These are phyloP conservation scores for Montipora sp. DNA, from an alignment of 64 coral and sea anemone genomes.

Conservation along the genomic window DNA sequence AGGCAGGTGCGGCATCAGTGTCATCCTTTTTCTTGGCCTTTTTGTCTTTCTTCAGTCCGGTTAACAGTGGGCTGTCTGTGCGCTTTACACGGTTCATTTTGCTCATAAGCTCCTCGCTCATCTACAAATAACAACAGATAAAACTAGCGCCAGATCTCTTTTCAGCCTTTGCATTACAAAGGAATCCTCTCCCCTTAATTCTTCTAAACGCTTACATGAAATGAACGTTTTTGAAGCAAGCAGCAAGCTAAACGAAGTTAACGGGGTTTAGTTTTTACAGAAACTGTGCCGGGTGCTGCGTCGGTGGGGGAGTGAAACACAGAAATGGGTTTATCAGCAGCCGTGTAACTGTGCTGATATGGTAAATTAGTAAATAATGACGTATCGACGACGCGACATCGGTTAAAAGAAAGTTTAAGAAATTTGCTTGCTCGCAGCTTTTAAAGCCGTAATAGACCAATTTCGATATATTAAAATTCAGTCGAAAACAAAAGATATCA, in stretches of 20 bases:
- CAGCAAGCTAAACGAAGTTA: neutral
- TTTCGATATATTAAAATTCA: too few relatives aligned
- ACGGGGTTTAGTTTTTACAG: too few relatives aligned
- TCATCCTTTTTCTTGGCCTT: conserved; percentile 39
- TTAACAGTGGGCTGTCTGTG: conserved; percentile 65
- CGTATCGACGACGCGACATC: too few relatives aligned
- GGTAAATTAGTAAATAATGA: too few relatives aligned
- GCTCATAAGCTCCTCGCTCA: conserved; percentile 61
- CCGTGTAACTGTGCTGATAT: too few relatives aligned
- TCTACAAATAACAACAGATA: conserved; percentile 12
- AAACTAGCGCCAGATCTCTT: neutral
- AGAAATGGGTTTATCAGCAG: too few relatives aligned
- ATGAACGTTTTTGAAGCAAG: neutral
- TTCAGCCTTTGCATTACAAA: neutral
- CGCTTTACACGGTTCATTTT: conserved; percentile 74
- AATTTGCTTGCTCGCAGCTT: too few relatives aligned
- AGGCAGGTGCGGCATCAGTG: conserved; percentile 42
- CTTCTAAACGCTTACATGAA: neutral
- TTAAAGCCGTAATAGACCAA: too few relatives aligned
- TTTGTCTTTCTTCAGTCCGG: conserved; percentile 20
- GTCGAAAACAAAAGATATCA: too few relatives aligned
- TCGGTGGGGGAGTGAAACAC: too few relatives aligned
- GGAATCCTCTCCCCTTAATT: neutral
- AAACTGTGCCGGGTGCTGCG: too few relatives aligned
- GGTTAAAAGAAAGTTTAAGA: too few relatives aligned